Conservation (phyloP, 2,797 vertebrate species). For the Muscicapa striata region DNA sequence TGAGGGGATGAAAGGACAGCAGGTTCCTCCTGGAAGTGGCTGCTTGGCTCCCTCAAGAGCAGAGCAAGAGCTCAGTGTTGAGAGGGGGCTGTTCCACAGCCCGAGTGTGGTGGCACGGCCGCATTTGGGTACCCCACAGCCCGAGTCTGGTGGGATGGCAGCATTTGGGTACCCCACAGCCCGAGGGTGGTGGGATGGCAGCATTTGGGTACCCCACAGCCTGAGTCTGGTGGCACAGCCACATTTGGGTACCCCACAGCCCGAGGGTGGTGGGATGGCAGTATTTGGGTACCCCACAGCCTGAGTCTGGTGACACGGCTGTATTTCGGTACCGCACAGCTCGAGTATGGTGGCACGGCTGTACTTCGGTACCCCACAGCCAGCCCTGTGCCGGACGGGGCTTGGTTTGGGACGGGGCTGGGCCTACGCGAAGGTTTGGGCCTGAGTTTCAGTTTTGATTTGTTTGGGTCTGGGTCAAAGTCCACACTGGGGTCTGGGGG, state of each 20-base stretch:
- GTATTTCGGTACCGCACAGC: no score
- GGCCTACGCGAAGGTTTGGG: rapidly evolving
- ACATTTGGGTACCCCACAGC: rapidly evolving
- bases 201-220: no score
- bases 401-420: rapidly evolving
- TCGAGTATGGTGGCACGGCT: not conserved
- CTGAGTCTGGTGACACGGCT: no score
- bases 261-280: rapidly evolving
- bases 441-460: not conserved
- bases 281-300: no score
- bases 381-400: rapidly evolving
- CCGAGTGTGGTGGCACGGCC: rapidly evolving
- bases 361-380: no score
- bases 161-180: no score
- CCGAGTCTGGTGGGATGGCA: rapidly evolving
- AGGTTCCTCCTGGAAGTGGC: not conserved
- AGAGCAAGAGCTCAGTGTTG: rapidly evolving
- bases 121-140: rapidly evolving
- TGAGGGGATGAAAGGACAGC: not conserved
- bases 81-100: not conserved
- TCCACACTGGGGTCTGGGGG: rapidly evolving
- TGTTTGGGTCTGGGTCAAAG: no score
- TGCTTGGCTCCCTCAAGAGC: not conserved
- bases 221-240: rapidly evolving
- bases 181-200: no score